phyloP scores from a whole-genome alignment of 1,140 invertebrate species.

The Pseudobourletiella spinata region DNA sequence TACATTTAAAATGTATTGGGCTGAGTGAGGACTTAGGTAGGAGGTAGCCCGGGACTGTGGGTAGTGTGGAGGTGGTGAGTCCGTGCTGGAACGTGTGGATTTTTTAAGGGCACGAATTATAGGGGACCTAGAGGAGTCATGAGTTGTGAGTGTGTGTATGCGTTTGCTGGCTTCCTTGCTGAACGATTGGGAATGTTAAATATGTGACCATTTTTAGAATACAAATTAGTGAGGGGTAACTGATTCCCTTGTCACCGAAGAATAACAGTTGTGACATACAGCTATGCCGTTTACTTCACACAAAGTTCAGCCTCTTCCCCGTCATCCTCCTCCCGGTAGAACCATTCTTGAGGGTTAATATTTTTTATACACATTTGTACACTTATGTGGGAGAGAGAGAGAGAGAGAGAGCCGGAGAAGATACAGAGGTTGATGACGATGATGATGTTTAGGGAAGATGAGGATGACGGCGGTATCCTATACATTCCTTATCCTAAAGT shows the following conservation, averaged over 20 bases:
- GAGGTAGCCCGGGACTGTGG: too few relatives aligned
- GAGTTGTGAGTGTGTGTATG: too few relatives aligned
- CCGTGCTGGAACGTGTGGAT: too few relatives aligned
- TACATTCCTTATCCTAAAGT: neutral
- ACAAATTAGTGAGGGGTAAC: slow-evolving; percentile 28
- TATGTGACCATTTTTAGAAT: slow-evolving; percentile 29
- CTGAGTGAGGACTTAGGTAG: too few relatives aligned
- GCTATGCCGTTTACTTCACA: neutral
- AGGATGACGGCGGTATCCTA: neutral
- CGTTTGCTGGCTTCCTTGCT: too few relatives aligned
- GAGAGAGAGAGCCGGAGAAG: neutral
- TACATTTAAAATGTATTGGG: too few relatives aligned
- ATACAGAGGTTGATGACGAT: neutral
- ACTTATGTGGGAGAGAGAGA: neutral
- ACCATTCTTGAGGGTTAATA: neutral
- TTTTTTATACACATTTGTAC: neutral
- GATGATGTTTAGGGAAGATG: neutral
- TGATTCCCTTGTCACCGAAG: slow-evolving; percentile 28
- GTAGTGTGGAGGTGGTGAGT: too few relatives aligned
- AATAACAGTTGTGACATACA: slow-evolving; percentile 26
- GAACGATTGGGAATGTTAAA: neutral
- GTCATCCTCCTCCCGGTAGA: neutral
- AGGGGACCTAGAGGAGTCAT: too few relatives aligned
- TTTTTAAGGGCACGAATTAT: too few relatives aligned
- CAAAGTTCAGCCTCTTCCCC: too few relatives aligned